Evolutionary conservation across 2,797 vertebrate species (phyloP).

Genomic region (Lagorchestes hirsutus): DNA sequence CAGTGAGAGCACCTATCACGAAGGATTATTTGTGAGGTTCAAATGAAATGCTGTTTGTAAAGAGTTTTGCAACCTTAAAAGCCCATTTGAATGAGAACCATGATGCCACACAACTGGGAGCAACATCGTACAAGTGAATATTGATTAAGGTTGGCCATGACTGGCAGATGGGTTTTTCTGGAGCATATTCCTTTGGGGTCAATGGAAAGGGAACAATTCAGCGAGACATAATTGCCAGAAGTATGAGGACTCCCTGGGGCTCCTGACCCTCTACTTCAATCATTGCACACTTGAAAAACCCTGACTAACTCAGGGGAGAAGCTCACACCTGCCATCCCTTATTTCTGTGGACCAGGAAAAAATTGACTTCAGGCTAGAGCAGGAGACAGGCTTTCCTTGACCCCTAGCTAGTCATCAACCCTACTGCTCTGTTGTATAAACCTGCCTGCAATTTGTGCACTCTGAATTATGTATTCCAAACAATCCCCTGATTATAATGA

Average conservation of each 20-base stretch:
- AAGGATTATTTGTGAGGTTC: background rate
- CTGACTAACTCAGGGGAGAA: constrained; percentile 60
- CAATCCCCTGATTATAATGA: background rate
- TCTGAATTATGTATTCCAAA: background rate
- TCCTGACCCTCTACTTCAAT: constrained; percentile 59
- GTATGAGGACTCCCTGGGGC: constrained; percentile 58
- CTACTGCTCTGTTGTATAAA: background rate
- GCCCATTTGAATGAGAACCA: background rate
- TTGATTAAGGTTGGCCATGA: background rate
- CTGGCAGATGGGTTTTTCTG: background rate
- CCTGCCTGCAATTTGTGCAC: background rate
- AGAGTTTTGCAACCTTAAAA: background rate
- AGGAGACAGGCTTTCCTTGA: background rate
- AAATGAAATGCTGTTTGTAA: background rate
- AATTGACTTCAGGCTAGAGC: constrained; percentile 52
- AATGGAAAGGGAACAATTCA: constrained; percentile 1
- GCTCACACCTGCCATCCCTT: constrained; percentile 4
- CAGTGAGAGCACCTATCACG: background rate
- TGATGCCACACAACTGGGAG: background rate
- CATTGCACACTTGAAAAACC: constrained; percentile 67
- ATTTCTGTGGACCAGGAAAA: constrained; percentile 39
- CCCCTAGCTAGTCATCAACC: background rate
- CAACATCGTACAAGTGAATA: background rate
- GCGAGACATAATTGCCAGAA: constrained; percentile 41
- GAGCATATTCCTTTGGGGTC: background rate